Percentiles rank a stretch among this genome's conserved stretches.
These are phyloP conservation scores for Amiota communis DNA, from an alignment of 2,888 invertebrate species.

Conservation along the genomic window DNA sequence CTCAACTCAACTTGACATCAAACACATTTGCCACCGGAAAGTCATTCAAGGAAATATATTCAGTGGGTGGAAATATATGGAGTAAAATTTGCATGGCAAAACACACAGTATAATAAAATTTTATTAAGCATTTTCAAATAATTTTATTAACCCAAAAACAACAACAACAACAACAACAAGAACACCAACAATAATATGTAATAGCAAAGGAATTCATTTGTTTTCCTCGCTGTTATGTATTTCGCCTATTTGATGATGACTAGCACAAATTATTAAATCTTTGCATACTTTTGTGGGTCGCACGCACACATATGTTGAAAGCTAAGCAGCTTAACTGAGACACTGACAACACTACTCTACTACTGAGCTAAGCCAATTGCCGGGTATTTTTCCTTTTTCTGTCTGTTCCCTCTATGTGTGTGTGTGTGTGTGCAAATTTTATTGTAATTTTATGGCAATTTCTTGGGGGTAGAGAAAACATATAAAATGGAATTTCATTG, in stretches of 20 bases:
- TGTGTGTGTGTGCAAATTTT: constrained; percentile 15
- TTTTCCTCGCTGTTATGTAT: not conserved
- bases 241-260: constrained; percentile 16
- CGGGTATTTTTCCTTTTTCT: not conserved
- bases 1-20: not conserved
- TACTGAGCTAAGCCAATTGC: constrained; percentile 17
- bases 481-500: constrained; percentile 30
- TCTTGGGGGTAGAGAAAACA: constrained; percentile 43
- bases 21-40: constrained; percentile 11
- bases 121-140: constrained; percentile 21
- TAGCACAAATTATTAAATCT: constrained; percentile 29
- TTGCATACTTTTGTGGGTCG: constrained; percentile 10
- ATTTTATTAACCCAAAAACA: constrained; percentile 18
- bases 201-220: not conserved
- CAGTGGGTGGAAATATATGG: too few relatives aligned
- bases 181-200: not conserved
- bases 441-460: constrained; percentile 57
- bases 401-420: too few relatives aligned
- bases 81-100: not conserved
- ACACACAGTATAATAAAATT: constrained; percentile 6
- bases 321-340: not conserved
- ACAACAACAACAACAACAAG: not conserved
- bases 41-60: too few relatives aligned
- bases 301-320: constrained; percentile 11
- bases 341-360: too few relatives aligned